These are phyloP conservation scores for Archegozetes longisetosus DNA, from an alignment of 1,140 invertebrate species.

Conservation along the genomic window DNA sequence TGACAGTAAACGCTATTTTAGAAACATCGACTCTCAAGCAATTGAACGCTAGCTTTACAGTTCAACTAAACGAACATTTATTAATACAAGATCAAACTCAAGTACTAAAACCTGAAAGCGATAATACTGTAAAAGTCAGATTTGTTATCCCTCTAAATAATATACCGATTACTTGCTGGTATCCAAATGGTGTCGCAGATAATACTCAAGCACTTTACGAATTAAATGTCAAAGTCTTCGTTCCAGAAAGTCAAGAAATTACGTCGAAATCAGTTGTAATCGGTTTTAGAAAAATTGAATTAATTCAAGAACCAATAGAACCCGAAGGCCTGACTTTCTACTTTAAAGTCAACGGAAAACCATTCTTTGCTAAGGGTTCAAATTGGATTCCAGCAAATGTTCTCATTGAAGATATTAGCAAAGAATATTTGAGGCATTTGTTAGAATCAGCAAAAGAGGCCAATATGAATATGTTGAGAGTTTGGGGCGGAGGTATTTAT, in stretches of 20 bases:
- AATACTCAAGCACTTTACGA: slow-evolving; percentile 1
- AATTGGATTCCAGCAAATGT: slow-evolving; percentile 87
- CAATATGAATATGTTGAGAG: slow-evolving; percentile 82
- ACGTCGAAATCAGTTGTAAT: slow-evolving; percentile 36
- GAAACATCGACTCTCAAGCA: not conserved
- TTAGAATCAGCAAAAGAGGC: slow-evolving; percentile 52
- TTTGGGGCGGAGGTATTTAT: slow-evolving; percentile 96
- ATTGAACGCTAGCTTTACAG: not conserved
- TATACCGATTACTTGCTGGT: slow-evolving; percentile 5
- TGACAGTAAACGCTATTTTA: not conserved
- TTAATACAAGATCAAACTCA: not conserved
- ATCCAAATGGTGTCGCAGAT: slow-evolving; percentile 9
- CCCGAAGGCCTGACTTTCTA: slow-evolving; percentile 59
- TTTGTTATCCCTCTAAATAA: slow-evolving; percentile 2
- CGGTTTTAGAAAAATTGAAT: slow-evolving; percentile 71
- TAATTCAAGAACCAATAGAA: slow-evolving; percentile 29
- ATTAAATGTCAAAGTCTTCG: slow-evolving; percentile 11
- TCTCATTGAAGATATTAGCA: slow-evolving; percentile 54
- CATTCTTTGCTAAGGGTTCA: slow-evolving; percentile 86
- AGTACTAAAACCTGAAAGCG: not conserved
- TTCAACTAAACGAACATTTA: not conserved
- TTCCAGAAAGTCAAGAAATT: slow-evolving; percentile 20
- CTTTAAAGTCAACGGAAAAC: slow-evolving; percentile 66
- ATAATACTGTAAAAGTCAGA: not conserved
- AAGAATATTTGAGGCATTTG: slow-evolving; percentile 35